phyloP scores from a whole-genome alignment of 2,888 invertebrate genomes.

The Spodoptera picta region DNA sequence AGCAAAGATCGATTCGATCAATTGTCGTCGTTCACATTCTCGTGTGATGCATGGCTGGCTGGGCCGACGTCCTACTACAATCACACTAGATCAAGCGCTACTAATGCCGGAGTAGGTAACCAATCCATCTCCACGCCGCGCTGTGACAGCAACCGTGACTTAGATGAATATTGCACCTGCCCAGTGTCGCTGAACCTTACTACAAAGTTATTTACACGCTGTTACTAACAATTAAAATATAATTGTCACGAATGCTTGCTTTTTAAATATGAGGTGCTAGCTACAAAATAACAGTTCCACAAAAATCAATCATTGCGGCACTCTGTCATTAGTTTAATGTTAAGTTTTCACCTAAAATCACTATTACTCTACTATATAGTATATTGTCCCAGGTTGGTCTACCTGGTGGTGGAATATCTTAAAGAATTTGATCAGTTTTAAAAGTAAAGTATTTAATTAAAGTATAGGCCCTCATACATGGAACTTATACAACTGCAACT shows the following conservation, averaged over 20 bases:
- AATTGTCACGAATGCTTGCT: slow-evolving; percentile 21
- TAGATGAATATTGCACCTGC: slow-evolving; percentile 74
- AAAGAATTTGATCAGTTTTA: no score
- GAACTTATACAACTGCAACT: no score
- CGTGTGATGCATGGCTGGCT: slow-evolving; percentile 16
- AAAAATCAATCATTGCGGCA: slow-evolving; percentile 11
- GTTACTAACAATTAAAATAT: slow-evolving; percentile 31
- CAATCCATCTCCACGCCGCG: slow-evolving; percentile 72
- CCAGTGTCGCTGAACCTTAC: slow-evolving; percentile 62
- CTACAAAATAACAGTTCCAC: slow-evolving; percentile 22
- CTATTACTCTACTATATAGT: no score
- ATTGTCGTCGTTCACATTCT: slow-evolving; percentile 23
- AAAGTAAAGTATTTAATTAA: no score
- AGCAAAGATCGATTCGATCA: not conserved
- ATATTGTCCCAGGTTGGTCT: no score
- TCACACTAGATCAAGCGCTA: slow-evolving; percentile 54
- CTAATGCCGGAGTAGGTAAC: slow-evolving; percentile 64
- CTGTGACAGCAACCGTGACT: slow-evolving; percentile 63
- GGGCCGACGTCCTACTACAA: slow-evolving; percentile 36
- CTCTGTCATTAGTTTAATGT: not conserved
- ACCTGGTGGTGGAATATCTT: no score
- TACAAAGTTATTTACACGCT: slow-evolving; percentile 14
- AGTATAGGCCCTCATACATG: no score
- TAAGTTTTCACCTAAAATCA: no score
- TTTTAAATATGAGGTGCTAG: slow-evolving; percentile 3